Conservation (phyloP, 64 coral and sea anemone genomes). For the Porites australiensis region DNA sequence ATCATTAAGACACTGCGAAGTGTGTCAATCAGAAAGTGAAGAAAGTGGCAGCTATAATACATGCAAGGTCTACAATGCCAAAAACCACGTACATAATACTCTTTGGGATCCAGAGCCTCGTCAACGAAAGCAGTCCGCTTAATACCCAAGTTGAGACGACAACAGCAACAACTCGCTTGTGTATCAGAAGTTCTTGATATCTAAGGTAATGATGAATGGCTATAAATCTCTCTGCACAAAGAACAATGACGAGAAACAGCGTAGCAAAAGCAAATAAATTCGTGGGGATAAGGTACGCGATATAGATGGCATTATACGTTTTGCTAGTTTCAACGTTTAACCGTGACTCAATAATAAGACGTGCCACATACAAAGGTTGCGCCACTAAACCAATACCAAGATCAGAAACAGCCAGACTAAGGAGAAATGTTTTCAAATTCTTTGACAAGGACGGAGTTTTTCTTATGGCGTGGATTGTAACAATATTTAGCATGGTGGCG, state of each 20-base stretch:
- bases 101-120: not conserved
- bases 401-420: too few relatives aligned
- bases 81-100: not conserved
- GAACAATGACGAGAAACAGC: not conserved
- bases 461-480: too few relatives aligned
- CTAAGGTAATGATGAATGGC: conserved; percentile 7
- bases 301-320: too few relatives aligned
- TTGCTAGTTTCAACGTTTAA: too few relatives aligned
- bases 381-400: too few relatives aligned
- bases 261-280: not conserved
- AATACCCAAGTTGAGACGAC: not conserved
- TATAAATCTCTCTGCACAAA: conserved; percentile 1
- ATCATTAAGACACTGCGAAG: too few relatives aligned
- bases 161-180: not conserved
- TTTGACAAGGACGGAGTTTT: too few relatives aligned
- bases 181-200: not conserved
- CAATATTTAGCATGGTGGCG: too few relatives aligned
- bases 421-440: too few relatives aligned
- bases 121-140: not conserved
- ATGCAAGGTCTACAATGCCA: not conserved
- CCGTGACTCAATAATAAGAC: too few relatives aligned
- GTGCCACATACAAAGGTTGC: too few relatives aligned
- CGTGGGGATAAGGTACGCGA: not conserved
- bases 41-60: not conserved
- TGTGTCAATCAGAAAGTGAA: too few relatives aligned